Base-by-base conservation (phyloP, 2,797 vertebrate species). In the Acrocephalus scirpaceus region DNA sequence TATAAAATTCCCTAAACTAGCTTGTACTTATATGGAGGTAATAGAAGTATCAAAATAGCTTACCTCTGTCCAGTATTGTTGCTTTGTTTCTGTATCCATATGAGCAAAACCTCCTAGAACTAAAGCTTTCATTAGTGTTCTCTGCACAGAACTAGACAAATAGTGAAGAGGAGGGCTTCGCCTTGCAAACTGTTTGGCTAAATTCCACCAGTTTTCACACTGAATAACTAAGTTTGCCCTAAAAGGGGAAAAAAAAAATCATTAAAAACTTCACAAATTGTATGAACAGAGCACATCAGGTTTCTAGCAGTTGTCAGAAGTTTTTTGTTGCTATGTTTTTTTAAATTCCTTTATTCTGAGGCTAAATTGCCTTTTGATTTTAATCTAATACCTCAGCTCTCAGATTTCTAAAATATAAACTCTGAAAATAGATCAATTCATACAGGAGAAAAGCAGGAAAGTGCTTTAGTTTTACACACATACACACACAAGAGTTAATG, bases 51-150 rank as follows among this genome's bases (percentile, higher is more conserved):
- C 23, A 48, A 50, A 94, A 58, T 5, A 25, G 18, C 62, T 98
- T 97, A 99, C 99, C 99, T 99, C 99, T 4, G 99, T 99, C 99
- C 99, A 99, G 97, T 99, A 99, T 60, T 99, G 99, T 93, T 99
- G 99, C 82, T 99, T 99, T 93, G 98, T 98, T 96, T 99, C 99
- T 1, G 99, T 98, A 97, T 99, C 99, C 99, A 99, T 99, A 96
- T 99, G 98, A 38, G 99, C 99, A 94, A 99, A 99, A 83, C 99
- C 99, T 48, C 99, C 99, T 88, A 99, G 98, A 83, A 99, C 99
- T 95, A 99, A 98, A 7, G 99, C 99, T 96, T 99, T 99, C 99
- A 99, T 99, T 95, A 99, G 98, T 4, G 98, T 98, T 94, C 99
- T 98, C 96, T 99, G 99, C 87, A 99, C 99, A 16, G 99, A 98